Base-by-base conservation (phyloP, 2,888 invertebrate species). In the Tholera decimalis region DNA sequence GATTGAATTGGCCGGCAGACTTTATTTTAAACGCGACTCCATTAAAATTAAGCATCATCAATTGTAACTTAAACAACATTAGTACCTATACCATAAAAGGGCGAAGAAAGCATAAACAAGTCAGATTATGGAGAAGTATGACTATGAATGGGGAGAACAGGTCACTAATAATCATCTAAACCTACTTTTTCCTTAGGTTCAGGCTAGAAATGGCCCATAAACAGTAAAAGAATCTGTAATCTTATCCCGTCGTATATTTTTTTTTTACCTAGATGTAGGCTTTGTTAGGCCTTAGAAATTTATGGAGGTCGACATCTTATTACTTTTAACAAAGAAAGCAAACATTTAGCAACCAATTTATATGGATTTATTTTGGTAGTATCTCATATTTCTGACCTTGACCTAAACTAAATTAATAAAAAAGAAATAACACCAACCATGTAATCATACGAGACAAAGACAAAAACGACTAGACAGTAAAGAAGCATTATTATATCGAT, bases 401-500 rank as follows among this genome's bases (percentile, higher is more conserved):
- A 39, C 4, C 9, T 11, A 11, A 15, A 35, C 15, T 1, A 35
- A 5, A 15, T 6, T 30, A 30, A n/a, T 37, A 4, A 49, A 26
- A 37, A 26, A 50, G 5, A 15, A 44, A 18, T 37, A 2, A 51
- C 24, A 51, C 18, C 35, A 35, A 13, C 9, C 11, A 9, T 15
- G 18, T 18, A n/a, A 24, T 44, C 3, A 15, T 44, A 35, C 22
- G 26, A 46, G n/a, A n/a, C n/a, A 30, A 3, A 35, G 11, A 73
- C 66, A 65, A 66, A 73, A 18, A 30, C 18, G 33, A 18, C 66
- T 46, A 66, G 74, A 51, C 66, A 47, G 26, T 18, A 43, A 73
- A 72, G 51, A 56, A 62, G 24, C 39, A 37, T 71, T 72, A 72
- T 73, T 77, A 72, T 77, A 54, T 57, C 63, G 54, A 63, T 37